phyloP scores from a whole-genome alignment of 1,140 invertebrate genomes.

The Chrysopa pallens region DNA sequence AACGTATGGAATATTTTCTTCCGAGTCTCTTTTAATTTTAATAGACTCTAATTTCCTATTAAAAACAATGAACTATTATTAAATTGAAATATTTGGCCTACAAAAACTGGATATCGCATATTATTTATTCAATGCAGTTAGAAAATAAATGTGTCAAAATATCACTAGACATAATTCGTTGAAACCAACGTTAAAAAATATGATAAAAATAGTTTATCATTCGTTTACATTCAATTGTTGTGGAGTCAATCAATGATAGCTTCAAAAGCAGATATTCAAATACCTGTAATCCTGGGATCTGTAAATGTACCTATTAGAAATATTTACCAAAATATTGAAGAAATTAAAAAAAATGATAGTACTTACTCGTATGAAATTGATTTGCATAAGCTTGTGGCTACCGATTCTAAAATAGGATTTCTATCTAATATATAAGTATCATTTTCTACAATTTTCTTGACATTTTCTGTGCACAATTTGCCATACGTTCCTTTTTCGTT shows the following conservation, averaged over 20 bases:
- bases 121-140: too few relatives aligned
- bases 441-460: conserved; percentile 22
- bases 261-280: neutral
- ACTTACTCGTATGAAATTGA: conserved; percentile 55
- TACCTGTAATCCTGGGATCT: too few relatives aligned
- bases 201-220: too few relatives aligned
- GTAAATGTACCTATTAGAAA: too few relatives aligned
- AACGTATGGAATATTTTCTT: conserved; percentile 35
- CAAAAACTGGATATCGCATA: too few relatives aligned
- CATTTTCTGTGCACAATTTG: conserved; percentile 60
- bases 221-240: too few relatives aligned
- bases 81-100: neutral
- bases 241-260: too few relatives aligned
- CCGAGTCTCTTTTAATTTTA: conserved; percentile 17
- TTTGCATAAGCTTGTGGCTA: conserved; percentile 58
- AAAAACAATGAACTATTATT: conserved; percentile 5
- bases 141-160: too few relatives aligned
- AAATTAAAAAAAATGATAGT: conserved; percentile 2
- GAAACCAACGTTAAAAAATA: too few relatives aligned
- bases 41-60: conserved; percentile 16
- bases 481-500: conserved; percentile 63
- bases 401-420: conserved; percentile 24
- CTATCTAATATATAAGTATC: conserved; percentile 24
- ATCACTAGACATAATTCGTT: too few relatives aligned
- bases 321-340: neutral